Percentiles rank a stretch among this genome's conserved stretches.
phyloP scores from a whole-genome alignment of 2,797 vertebrate species.

The Benthosema pterotum region DNA sequence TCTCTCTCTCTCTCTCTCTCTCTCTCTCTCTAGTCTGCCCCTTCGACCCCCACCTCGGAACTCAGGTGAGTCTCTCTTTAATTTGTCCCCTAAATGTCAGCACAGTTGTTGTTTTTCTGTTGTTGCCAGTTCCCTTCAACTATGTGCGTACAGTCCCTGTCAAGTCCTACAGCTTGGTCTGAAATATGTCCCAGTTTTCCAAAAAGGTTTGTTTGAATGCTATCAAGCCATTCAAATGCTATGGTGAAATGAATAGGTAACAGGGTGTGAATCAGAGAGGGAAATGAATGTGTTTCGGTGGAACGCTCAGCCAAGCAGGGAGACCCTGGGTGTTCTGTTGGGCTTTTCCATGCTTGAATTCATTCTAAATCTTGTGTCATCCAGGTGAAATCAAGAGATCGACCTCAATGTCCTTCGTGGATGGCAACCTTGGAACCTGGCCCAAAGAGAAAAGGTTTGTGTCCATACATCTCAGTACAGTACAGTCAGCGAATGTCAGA shows the following conservation, averaged over 20 bases:
- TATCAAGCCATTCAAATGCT: no score
- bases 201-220: no score
- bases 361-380: slow-evolving; percentile 38
- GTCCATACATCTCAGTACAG: not conserved
- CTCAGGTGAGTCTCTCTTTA: slow-evolving; percentile 81
- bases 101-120: slow-evolving; percentile 7
- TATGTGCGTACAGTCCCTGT: no score
- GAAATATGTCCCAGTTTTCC: no score
- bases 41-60: slow-evolving; percentile 82
- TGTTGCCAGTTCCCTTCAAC: not conserved
- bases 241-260: no score
- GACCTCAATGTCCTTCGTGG: slow-evolving; percentile 96
- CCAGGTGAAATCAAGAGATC: slow-evolving; percentile 94
- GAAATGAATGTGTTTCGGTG: no score
- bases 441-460: slow-evolving; percentile 95
- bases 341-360: no score
- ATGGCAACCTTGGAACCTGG: slow-evolving; percentile 95
- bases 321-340: no score
- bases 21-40: slow-evolving; percentile 66
- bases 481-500: no score
- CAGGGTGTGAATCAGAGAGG: no score
- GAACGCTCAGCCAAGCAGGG: no score
- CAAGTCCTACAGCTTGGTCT: no score
- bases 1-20: not conserved
- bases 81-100: not conserved